Evolutionary conservation across 2,113 vertebrate species (phyloP).

Genomic region (Glareola pratincola): DNA sequence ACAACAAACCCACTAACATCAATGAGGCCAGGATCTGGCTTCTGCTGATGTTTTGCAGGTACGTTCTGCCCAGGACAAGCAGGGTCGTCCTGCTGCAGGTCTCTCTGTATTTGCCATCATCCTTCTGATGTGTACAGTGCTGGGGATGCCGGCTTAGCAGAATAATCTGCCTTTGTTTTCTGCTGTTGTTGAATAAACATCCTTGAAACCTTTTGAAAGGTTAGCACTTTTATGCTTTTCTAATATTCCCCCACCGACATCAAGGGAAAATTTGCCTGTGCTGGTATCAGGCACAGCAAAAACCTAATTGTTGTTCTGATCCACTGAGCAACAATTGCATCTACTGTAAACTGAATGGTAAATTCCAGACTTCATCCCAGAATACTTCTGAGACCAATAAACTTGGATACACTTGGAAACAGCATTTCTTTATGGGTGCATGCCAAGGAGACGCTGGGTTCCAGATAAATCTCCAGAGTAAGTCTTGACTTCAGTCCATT

Average conservation of each 20-base stretch:
- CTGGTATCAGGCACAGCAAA: neutral
- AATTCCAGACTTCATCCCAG: conserved; percentile 36
- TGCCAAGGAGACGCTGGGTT: conserved; percentile 46
- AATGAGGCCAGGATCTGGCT: neutral
- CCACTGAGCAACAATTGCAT: conserved; percentile 19
- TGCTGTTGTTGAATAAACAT: neutral
- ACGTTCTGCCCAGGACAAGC: neutral
- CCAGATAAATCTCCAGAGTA: conserved; percentile 17
- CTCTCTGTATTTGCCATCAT: neutral
- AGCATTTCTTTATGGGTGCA: neutral
- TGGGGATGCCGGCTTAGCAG: neutral
- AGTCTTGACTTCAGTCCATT: conserved; percentile 8
- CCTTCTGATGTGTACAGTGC: fast-evolving
- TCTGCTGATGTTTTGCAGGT: neutral
- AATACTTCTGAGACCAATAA: conserved; percentile 45
- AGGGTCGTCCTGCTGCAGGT: fast-evolving
- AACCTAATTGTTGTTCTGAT: neutral
- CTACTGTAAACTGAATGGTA: conserved; percentile 42
- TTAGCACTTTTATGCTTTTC: neutral
- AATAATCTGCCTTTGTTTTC: neutral
- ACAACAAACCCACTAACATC: neutral
- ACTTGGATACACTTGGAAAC: conserved; percentile 45
- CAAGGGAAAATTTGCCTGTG: neutral
- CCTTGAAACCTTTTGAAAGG: neutral
- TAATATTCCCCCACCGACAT: neutral